phyloP scores from a whole-genome alignment of 2,888 invertebrate species.

The Portevinia maculata region DNA sequence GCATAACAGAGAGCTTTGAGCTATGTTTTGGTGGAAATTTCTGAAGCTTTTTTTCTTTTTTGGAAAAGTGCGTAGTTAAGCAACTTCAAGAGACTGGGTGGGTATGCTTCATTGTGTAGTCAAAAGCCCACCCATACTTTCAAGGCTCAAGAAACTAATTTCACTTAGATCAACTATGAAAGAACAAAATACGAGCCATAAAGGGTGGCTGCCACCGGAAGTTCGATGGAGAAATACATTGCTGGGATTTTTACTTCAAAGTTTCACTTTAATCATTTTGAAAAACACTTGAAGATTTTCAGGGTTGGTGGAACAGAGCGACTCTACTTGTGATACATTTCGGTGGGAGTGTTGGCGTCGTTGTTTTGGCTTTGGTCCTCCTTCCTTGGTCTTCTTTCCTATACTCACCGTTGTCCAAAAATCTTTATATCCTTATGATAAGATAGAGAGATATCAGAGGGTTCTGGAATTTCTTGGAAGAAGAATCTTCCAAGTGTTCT shows the following conservation, averaged over 20 bases:
- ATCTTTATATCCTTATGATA: too few species aligned
- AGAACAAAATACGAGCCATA: not conserved
- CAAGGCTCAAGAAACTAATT: constrained; percentile 37
- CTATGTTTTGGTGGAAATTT: constrained; percentile 19
- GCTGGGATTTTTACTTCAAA: not conserved
- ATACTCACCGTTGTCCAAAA: too few species aligned
- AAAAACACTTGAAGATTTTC: not conserved
- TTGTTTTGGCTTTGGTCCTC: too few species aligned
- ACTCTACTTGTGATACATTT: too few species aligned
- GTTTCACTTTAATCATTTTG: not conserved
- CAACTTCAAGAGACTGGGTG: not conserved
- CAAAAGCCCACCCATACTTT: constrained; percentile 26
- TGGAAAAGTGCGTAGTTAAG: constrained; percentile 30
- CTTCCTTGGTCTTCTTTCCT: too few species aligned
- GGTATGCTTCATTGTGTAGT: constrained; percentile 23
- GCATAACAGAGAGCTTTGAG: constrained; percentile 55
- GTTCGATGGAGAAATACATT: not conserved
- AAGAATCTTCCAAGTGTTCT: too few species aligned
- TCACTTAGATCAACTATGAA: constrained; percentile 1
- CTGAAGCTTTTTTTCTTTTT: not conserved
- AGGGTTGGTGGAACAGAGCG: too few species aligned
- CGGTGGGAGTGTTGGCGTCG: too few species aligned
- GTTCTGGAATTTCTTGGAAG: too few species aligned
- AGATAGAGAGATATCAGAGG: too few species aligned
- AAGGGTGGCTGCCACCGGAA: constrained; percentile 17